Base-by-base conservation (phyloP, 2,113 vertebrate genomes). In the Zosterops borbonicus region DNA sequence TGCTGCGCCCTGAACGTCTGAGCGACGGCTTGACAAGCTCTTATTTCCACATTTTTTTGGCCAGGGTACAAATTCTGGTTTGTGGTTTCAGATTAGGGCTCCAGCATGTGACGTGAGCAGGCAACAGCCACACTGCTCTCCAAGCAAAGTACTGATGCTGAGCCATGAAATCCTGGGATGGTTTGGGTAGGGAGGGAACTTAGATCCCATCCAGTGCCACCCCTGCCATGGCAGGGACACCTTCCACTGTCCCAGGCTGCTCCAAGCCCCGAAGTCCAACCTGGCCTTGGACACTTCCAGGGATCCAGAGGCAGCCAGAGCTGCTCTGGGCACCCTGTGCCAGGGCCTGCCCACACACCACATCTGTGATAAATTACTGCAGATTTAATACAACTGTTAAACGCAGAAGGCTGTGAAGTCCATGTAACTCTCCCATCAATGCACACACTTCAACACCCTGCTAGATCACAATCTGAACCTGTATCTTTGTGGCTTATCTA, bases 21-120 rank as follows among this genome's bases (percentile, higher is more conserved):
- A 87, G 55, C 0, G 1, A 37, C 49, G 47, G 3, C 7, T 44
- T 49, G 50, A 82, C 0, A 0, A 78, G 83, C 18, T 81, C 65
- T 24, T 41, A 3, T 58, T 85, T 85, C 82, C 86, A 82, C 62
- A 25, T 70, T 83, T 58, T 78, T 50, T 46, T 90, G 71, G 64
- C 49, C 31, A 58, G 20, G 12, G 42, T 55, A 88, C 47, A 62
- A 53, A 21, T 49, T 84, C 73, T 68, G 44, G 52, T 76, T 44
- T 47, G 60, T 46, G 79, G n/a, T 92, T 90, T 85, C 79, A 85
- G 78, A 49, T 58, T 24, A 78, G 47, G 60, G 70, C 65, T 90
- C 50, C 64, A 28, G 60, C 42, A 1, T 9, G 41, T 64, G 79
- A 39, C 6, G 4, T 12, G 29, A 1, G 14, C 60, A 41, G 47